Evolutionary conservation across 2,113 vertebrate genomes (phyloP).

Genomic region (Thermophis baileyi): DNA sequence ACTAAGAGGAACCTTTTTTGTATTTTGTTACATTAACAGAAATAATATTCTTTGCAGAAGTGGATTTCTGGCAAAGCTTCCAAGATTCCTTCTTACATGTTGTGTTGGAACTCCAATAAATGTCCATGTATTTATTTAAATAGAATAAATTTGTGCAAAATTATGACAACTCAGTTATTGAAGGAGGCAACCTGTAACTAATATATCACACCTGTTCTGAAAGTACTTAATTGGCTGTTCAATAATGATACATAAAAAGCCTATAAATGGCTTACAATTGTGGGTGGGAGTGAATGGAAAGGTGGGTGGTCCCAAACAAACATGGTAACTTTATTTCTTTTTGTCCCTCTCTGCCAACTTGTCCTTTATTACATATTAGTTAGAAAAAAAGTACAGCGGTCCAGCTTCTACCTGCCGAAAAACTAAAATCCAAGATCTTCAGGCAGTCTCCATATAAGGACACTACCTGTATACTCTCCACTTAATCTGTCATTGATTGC

Average conservation of each 20-base stretch:
- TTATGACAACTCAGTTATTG: background rate
- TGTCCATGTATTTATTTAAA: background rate
- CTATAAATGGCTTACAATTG: background rate
- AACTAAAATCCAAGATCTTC: background rate
- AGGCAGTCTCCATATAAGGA: background rate
- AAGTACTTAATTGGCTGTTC: background rate
- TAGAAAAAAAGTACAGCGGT: background rate
- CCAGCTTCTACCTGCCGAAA: background rate
- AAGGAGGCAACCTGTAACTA: background rate
- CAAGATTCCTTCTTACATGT: background rate
- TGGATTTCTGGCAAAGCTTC: background rate
- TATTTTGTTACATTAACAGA: background rate
- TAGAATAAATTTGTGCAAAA: background rate
- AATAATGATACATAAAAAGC: background rate
- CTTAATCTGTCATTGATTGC: background rate
- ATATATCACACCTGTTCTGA: background rate
- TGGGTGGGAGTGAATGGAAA: background rate
- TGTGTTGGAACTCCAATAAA: background rate
- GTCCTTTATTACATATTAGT: background rate
- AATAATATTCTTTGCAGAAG: background rate
- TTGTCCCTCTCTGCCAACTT: background rate
- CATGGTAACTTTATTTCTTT: background rate
- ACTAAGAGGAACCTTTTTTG: background rate
- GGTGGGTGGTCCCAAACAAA: background rate
- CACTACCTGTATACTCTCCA: background rate